Evolutionary conservation across 64 coral and sea anemone species (phyloP).

Genomic region (Pocillopora verrucosa): DNA sequence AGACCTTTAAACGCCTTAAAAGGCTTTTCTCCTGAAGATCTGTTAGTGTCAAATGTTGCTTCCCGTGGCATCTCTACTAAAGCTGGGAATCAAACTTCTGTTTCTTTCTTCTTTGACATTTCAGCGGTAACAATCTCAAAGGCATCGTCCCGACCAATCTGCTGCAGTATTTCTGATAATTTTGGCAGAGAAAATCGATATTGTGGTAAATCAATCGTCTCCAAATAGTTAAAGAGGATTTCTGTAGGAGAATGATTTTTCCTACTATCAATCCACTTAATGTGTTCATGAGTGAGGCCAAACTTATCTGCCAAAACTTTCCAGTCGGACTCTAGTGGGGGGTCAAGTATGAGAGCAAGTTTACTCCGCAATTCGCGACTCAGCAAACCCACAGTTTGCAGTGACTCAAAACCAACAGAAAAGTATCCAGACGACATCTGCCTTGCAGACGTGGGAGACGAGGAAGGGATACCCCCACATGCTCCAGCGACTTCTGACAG

Average conservation of each 20-base stretch:
- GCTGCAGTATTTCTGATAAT: neutral
- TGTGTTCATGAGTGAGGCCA: neutral
- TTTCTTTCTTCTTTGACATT: neutral
- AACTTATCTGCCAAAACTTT: slow-evolving; percentile 16
- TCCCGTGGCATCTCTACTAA: neutral
- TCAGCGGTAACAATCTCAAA: neutral
- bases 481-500: neutral
- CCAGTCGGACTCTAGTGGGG: slow-evolving; percentile 23
- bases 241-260: slow-evolving; percentile 8
- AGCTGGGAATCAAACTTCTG: neutral
- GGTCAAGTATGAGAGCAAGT: slow-evolving; percentile 7
- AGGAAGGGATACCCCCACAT: neutral
- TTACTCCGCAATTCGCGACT: slow-evolving; percentile 10
- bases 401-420: slow-evolving; percentile 25
- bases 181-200: neutral
- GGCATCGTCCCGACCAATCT: slow-evolving; percentile 18
- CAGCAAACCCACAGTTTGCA: neutral
- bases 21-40: neutral
- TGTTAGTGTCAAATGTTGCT: neutral
- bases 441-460: neutral
- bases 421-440: slow-evolving; percentile 13
- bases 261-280: neutral
- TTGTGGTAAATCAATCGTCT: neutral
- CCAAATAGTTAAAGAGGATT: neutral
- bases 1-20: neutral